These are phyloP conservation scores for Cavia porcellus DNA, from an alignment of 2,113 vertebrate genomes.

Conservation along the genomic window DNA sequence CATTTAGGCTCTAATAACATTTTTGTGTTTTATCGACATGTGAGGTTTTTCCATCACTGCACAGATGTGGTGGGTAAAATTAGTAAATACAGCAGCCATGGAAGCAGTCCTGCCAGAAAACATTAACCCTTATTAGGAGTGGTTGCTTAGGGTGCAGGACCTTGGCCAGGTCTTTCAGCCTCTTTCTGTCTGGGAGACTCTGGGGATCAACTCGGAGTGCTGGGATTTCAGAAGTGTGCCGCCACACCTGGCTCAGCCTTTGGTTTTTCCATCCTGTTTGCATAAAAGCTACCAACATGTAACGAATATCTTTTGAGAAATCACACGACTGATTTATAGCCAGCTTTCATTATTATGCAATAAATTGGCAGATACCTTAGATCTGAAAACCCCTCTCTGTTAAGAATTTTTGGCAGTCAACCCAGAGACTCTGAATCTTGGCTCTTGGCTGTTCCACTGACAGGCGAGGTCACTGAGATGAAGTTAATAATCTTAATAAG, in stretches of 20 bases:
- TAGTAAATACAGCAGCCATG: background rate
- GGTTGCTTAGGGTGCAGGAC: background rate
- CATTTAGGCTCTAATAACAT: background rate
- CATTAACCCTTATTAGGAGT: background rate
- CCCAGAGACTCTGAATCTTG: conserved; percentile 25
- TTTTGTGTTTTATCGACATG: conserved; percentile 37
- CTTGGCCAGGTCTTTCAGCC: background rate
- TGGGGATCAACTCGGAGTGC: background rate
- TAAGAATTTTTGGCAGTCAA: conserved; percentile 22
- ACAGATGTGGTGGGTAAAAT: background rate
- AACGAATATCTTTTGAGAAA: background rate
- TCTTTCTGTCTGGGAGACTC: background rate
- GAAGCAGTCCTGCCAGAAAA: background rate
- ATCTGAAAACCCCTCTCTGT: background rate
- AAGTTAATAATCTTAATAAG: conserved; percentile 16
- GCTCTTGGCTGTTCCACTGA: background rate
- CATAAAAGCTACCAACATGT: background rate
- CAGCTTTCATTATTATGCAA: background rate
- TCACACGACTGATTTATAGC: background rate
- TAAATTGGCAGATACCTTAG: background rate
- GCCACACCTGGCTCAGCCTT: background rate
- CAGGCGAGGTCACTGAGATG: background rate
- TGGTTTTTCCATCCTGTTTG: background rate
- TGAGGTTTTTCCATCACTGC: conserved; percentile 5
- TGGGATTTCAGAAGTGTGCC: background rate